These are phyloP conservation scores for Montipora foliosa DNA, from an alignment of 64 coral and sea anemone species.

Conservation along the genomic window DNA sequence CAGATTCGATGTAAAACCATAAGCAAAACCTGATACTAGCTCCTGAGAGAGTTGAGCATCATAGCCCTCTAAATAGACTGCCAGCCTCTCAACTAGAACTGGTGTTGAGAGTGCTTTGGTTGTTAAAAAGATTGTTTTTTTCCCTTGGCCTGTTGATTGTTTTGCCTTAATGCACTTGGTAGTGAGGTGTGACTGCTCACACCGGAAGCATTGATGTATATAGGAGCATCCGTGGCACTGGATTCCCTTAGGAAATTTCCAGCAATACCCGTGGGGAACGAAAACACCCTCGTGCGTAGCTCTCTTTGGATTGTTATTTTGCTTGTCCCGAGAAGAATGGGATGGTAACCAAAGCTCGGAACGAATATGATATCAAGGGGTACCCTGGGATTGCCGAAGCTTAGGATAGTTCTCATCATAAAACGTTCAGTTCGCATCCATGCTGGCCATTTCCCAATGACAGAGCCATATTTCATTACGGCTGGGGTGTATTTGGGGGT, in stretches of 20 bases:
- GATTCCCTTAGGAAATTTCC: neutral
- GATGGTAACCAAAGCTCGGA: slow-evolving; percentile 32
- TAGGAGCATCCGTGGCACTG: slow-evolving; percentile 11
- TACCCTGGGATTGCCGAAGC: slow-evolving; percentile 23
- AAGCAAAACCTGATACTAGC: slow-evolving; percentile 5
- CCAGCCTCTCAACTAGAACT: slow-evolving; percentile 32
- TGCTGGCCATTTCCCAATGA: slow-evolving; percentile 52
- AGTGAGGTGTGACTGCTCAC: slow-evolving; percentile 1
- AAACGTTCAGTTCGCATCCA: slow-evolving; percentile 34
- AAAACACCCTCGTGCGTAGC: neutral
- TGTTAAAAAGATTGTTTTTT: neutral
- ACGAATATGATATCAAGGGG: slow-evolving; percentile 11
- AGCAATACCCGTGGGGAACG: slow-evolving; percentile 16
- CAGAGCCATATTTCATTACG: slow-evolving; percentile 59
- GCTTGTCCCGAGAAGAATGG: neutral
- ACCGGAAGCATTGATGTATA: neutral
- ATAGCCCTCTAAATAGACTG: slow-evolving; percentile 33
- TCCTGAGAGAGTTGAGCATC: neutral
- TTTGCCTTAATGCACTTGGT: neutral
- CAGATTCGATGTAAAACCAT: slow-evolving; percentile 6
- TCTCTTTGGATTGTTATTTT: neutral
- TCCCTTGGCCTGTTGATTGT: neutral
- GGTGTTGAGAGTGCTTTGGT: slow-evolving; percentile 32
- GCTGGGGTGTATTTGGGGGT: neutral
- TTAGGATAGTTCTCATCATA: slow-evolving; percentile 70